phyloP scores from a whole-genome alignment of 1,140 invertebrate genomes.

The Helicorthomorpha holstii region DNA sequence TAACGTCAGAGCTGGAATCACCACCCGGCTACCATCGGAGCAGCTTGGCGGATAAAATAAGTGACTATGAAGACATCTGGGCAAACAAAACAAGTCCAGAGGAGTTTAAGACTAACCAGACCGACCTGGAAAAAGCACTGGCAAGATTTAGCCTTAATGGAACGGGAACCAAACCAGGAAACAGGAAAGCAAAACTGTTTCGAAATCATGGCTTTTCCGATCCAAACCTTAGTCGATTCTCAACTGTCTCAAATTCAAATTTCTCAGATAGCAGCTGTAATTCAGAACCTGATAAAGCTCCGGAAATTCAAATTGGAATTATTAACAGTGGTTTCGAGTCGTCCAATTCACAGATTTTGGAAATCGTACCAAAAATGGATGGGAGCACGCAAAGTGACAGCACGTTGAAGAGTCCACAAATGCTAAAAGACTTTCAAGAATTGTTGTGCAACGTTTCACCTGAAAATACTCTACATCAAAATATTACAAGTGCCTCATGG shows the following conservation, averaged over 20 bases:
- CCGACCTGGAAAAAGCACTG: conserved; percentile 1
- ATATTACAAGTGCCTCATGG: conserved; percentile 45
- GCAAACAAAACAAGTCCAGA: conserved; percentile 36
- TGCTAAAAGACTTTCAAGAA: too few species aligned
- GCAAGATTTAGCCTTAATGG: neutral
- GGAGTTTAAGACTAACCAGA: conserved; percentile 4
- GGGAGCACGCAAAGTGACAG: too few species aligned
- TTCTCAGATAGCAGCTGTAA: neutral
- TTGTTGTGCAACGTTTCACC: too few species aligned
- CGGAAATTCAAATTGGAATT: too few species aligned
- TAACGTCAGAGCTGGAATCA: conserved; percentile 38
- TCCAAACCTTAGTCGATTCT: conserved; percentile 35
- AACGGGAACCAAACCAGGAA: conserved; percentile 13
- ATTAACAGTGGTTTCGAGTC: too few species aligned
- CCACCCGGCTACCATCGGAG: conserved; percentile 65
- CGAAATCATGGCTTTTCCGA: conserved; percentile 41
- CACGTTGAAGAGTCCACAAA: too few species aligned
- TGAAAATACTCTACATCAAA: conserved; percentile 9
- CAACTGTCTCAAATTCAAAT: too few species aligned
- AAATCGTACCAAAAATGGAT: too few species aligned
- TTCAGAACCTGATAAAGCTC: too few species aligned
- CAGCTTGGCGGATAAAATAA: conserved; percentile 73
- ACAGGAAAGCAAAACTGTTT: conserved; percentile 3
- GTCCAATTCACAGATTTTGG: too few species aligned
- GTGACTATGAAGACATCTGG: conserved; percentile 92